phyloP scores from a whole-genome alignment of 2,888 invertebrate genomes.

The Drosophila ezoana region DNA sequence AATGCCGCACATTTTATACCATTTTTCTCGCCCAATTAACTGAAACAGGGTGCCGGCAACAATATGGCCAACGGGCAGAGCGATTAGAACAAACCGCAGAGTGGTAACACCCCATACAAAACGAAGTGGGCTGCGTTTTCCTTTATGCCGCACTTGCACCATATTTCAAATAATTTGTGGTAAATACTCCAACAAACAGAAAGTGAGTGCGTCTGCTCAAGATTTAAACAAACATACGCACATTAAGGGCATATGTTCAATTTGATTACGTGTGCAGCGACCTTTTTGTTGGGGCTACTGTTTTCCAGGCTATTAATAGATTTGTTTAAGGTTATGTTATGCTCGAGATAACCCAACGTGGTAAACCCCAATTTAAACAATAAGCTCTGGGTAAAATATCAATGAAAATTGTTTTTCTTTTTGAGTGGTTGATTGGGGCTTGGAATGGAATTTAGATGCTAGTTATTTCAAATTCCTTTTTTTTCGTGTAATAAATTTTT shows the following conservation, averaged over 20 bases:
- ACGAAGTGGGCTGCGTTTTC: conserved; percentile 54
- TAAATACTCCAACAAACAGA: conserved; percentile 72
- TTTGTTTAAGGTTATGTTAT: conserved; percentile 5
- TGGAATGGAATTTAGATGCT: no score
- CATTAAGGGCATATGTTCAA: conserved; percentile 67
- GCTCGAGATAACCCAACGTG: background rate
- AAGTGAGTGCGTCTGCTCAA: conserved; percentile 44
- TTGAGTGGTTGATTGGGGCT: no score
- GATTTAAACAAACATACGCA: conserved; percentile 66
- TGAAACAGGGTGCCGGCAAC: conserved; percentile 57
- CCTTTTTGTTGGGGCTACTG: conserved; percentile 21
- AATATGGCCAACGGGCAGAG: conserved; percentile 13
- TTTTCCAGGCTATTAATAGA: conserved; percentile 37
- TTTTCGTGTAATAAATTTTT: no score
- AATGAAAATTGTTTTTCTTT: no score
- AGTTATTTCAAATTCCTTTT: no score
- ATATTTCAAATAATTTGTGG: conserved; percentile 77
- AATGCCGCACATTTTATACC: conserved; percentile 54
- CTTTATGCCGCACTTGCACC: conserved; percentile 70
- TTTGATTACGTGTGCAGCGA: conserved; percentile 49
- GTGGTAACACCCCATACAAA: conserved; percentile 53
- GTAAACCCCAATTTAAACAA: background rate
- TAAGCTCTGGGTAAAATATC: no score
- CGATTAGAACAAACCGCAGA: conserved; percentile 21
- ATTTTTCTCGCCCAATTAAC: conserved; percentile 9